phyloP scores from a whole-genome alignment of 2,797 vertebrate species.

The Peromyscus melanophrys region DNA sequence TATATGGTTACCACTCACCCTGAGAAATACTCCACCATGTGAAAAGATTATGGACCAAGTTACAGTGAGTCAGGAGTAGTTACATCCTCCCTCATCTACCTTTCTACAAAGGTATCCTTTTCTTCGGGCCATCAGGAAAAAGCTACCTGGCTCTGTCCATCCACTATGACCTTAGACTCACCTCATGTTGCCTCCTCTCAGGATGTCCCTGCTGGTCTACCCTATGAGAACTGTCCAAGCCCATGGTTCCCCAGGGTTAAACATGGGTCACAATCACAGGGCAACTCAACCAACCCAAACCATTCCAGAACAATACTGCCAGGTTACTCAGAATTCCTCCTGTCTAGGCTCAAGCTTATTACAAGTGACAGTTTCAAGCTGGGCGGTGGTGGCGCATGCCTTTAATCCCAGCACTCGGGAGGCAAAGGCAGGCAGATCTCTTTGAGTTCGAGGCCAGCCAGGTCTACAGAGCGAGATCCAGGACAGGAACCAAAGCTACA shows the following conservation, averaged over 20 bases:
- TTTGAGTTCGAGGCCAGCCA: too few species aligned
- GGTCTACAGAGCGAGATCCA: too few species aligned
- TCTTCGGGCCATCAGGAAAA: background rate
- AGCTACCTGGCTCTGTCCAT: background rate
- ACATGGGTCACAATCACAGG: background rate
- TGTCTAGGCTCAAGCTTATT: background rate
- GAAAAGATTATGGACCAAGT: background rate
- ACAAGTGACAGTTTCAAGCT: too few species aligned
- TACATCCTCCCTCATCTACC: background rate
- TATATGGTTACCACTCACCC: background rate
- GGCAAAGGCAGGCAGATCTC: too few species aligned
- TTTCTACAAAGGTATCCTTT: background rate
- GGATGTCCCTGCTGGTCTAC: background rate
- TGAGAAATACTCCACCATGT: background rate
- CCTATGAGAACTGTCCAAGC: background rate
- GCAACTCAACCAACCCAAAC: background rate
- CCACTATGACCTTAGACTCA: background rate
- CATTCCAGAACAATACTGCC: background rate
- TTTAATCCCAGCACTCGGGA: too few species aligned
- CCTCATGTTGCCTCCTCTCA: fast-evolving
- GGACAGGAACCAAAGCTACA: too few species aligned
- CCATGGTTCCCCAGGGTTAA: background rate
- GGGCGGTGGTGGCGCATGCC: too few species aligned
- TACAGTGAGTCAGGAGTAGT: background rate
- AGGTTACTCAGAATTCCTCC: background rate